These are phyloP conservation scores for Zygaena filipendulae DNA, from an alignment of 2,888 invertebrate species.

Conservation along the genomic window DNA sequence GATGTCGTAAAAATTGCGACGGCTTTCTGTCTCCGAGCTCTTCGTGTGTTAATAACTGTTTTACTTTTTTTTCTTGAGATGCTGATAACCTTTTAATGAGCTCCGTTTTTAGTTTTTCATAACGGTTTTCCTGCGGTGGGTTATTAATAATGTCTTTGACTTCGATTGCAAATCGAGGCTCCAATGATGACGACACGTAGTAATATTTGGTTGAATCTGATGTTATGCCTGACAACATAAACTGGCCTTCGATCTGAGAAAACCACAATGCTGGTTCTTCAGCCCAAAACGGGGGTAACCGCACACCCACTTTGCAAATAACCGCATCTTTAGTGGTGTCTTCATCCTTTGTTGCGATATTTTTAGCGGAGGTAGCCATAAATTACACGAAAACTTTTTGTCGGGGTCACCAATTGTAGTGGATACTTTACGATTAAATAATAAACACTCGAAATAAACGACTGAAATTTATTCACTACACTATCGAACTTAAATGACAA, in stretches of 20 bases:
- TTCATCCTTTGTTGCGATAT: no score
- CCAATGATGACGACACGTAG: conserved; percentile 6
- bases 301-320: conserved; percentile 8
- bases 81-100: conserved; percentile 14
- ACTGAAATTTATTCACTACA: no score
- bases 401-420: no score
- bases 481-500: no score
- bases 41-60: conserved; percentile 13
- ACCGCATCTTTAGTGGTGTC: no score
- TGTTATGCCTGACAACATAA: conserved; percentile 9
- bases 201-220: conserved; percentile 11
- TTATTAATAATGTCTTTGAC: conserved; percentile 7
- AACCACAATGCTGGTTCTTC: conserved; percentile 13
- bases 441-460: no score
- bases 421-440: no score
- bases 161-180: conserved; percentile 2
- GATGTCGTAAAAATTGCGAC: conserved; percentile 15
- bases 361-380: no score
- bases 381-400: no score
- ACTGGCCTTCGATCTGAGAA: conserved; percentile 12
- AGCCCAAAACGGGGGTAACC: conserved; percentile 9
- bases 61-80: conserved; percentile 13
- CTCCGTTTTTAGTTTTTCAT: conserved; percentile 14
- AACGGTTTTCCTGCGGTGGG: conserved; percentile 8
- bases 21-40: conserved; percentile 16